Evolutionary conservation across 2,888 invertebrate genomes (phyloP).

Genomic region (Linyphia triangularis): DNA sequence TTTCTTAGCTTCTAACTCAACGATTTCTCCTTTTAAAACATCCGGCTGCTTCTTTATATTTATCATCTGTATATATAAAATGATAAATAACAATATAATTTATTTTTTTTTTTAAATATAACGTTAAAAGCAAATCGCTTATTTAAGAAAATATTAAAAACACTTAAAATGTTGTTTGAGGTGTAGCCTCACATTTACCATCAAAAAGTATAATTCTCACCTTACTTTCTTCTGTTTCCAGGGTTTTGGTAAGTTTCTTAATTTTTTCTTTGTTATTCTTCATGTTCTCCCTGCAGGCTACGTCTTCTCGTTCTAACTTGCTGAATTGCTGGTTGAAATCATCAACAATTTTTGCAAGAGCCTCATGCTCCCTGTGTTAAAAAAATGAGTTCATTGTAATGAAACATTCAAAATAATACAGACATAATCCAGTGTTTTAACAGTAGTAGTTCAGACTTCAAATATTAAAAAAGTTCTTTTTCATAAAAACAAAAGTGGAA

Average conservation of each 20-base stretch:
- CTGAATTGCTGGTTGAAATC: conserved; percentile 82
- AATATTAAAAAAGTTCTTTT: too few species aligned
- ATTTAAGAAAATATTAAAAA: too few species aligned
- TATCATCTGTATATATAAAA: conserved; percentile 82
- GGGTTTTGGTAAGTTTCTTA: conserved; percentile 72
- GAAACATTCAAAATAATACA: too few species aligned
- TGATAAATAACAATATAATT: neutral
- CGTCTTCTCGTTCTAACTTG: conserved; percentile 84
- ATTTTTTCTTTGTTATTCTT: conserved; percentile 81
- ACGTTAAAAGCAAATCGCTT: neutral
- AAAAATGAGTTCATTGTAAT: too few species aligned
- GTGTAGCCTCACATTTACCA: neutral
- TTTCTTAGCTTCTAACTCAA: conserved; percentile 80
- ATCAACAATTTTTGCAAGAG: conserved; percentile 78
- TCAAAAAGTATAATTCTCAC: conserved; percentile 79
- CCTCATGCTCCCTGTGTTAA: conserved; percentile 37
- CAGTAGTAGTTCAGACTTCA: too few species aligned
- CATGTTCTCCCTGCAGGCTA: conserved; percentile 82
- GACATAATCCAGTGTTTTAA: too few species aligned
- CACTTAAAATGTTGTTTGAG: too few species aligned
- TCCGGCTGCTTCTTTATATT: conserved; percentile 85
- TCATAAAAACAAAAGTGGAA: too few species aligned
- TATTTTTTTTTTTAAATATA: neutral
- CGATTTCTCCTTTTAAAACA: conserved; percentile 86
- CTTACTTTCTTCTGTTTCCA: conserved; percentile 83